Evolutionary conservation across 2,797 vertebrate genomes (phyloP), one percentile per base, ranked within the genome.

Genomic region (Acrossocheilus fasciatus): DNA sequence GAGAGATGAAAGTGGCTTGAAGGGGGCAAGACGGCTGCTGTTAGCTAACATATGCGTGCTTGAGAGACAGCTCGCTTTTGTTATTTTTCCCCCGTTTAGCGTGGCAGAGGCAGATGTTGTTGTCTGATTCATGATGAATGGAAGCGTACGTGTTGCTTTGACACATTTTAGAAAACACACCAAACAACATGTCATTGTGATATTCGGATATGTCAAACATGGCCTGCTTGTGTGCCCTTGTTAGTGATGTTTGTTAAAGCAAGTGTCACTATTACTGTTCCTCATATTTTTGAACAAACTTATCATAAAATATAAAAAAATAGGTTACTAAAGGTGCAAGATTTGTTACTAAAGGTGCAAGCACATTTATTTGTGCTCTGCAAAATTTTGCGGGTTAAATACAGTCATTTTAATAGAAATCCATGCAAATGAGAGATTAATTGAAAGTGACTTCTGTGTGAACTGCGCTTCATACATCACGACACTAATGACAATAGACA

Each of bases 1-100:
- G 14, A 26, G 30, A 68, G 72, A 66, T 84, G 30, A 84, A 84
- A 66, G 64, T 85, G 74, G 17, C 50, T 69, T 36, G 18, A 69
- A 36, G 34, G n/a, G 74, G 82, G 83, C 83, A 52, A 79, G 75
- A 57, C 11, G 30, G 36, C 76, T 70, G 50, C 75, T 30, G 34
- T 85, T 69, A 18, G 39, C 15, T 73, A 54, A 85, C 23, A 10
- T 72, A 45, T 12, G 64, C n/a, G 3, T 57, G 66, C 50, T 52
- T 52, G 30, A 68, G 43, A 50, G 45, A 47, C 59, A 41, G 64
- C 66, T 43, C 50, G 47, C 36, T 79, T 85, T 85, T 85, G 50
- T 79, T 72, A 30, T 62, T 80, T 79, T 76, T 4, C 18, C 57
- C 41, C 57, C 4, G n/a, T 75, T 83, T 62, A 83, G 52, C 4